Percentiles rank a stretch among this genome's conserved stretches.
Evolutionary conservation across 2,888 invertebrate species (phyloP).

Genomic region (Heliconius sara): DNA sequence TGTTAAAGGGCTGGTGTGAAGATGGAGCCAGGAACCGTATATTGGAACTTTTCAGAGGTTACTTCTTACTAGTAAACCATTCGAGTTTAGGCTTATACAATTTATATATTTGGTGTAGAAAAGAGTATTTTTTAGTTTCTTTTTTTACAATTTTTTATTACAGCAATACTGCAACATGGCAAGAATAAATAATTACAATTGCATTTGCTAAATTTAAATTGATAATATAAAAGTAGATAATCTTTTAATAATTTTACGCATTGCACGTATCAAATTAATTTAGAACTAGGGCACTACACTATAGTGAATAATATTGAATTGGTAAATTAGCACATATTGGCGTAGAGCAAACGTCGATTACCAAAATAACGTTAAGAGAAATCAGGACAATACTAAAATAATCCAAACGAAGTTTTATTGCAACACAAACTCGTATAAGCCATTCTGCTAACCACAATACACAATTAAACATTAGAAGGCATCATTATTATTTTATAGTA

Average conservation of each 20-base stretch:
- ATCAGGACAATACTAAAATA: constrained; percentile 62
- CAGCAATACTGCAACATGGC: too few species aligned
- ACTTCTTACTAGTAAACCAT: too few species aligned
- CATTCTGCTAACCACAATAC: constrained; percentile 59
- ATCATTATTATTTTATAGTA: constrained; percentile 52
- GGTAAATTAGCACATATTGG: constrained; percentile 52
- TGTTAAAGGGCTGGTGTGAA: too few species aligned
- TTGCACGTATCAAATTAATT: background rate
- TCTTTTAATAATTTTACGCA: constrained; percentile 14
- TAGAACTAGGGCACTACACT: constrained; percentile 24
- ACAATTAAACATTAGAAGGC: constrained; percentile 57
- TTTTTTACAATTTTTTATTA: too few species aligned
- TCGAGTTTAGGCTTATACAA: too few species aligned
- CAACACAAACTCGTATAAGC: constrained; percentile 63
- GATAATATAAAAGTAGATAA: background rate
- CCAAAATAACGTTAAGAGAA: constrained; percentile 58
- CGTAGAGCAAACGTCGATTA: constrained; percentile 55
- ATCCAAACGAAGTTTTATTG: constrained; percentile 65
- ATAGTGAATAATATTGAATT: constrained; percentile 24
- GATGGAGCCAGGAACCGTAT: too few species aligned
- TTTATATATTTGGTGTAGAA: too few species aligned
- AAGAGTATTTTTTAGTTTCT: too few species aligned
- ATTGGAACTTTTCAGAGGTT: too few species aligned
- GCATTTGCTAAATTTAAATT: too few species aligned
- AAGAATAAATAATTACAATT: too few species aligned